Evolutionary conservation across 2,797 vertebrate species (phyloP).

Genomic region (Paguma larvata): DNA sequence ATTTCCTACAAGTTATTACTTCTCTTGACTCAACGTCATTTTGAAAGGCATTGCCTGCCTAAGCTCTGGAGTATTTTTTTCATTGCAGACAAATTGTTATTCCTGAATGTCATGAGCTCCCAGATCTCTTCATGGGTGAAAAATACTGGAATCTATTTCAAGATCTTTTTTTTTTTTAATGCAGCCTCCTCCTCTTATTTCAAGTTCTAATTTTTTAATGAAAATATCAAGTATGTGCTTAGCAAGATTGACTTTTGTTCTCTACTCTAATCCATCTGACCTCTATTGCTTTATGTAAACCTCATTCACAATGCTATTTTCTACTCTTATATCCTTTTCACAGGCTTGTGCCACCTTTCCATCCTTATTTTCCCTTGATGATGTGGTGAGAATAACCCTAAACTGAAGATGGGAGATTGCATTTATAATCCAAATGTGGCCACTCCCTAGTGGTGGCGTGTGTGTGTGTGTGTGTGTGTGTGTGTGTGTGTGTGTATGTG

Average conservation of each 20-base stretch:
- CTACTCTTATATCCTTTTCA: not conserved
- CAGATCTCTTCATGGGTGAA: not conserved
- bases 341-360: not conserved
- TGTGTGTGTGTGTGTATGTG: no score
- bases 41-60: constrained; percentile 24
- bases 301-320: constrained; percentile 18
- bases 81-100: constrained; percentile 23
- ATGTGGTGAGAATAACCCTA: not conserved
- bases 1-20: constrained; percentile 41
- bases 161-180: not conserved
- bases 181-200: not conserved
- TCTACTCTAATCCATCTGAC: not conserved
- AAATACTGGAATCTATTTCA: not conserved
- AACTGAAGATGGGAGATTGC: not conserved
- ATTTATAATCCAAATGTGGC: not conserved
- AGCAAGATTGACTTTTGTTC: not conserved
- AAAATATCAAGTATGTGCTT: not conserved
- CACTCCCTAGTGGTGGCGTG: not conserved
- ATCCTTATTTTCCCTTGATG: not conserved
- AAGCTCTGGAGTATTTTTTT: not conserved
- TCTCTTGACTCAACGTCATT: constrained; percentile 46
- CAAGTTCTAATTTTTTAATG: constrained; percentile 22
- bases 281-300: constrained; percentile 4
- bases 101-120: not conserved
- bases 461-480: no score